Evolutionary conservation across 2,888 invertebrate species (phyloP).

Genomic region (Tachystola acroxantha): DNA sequence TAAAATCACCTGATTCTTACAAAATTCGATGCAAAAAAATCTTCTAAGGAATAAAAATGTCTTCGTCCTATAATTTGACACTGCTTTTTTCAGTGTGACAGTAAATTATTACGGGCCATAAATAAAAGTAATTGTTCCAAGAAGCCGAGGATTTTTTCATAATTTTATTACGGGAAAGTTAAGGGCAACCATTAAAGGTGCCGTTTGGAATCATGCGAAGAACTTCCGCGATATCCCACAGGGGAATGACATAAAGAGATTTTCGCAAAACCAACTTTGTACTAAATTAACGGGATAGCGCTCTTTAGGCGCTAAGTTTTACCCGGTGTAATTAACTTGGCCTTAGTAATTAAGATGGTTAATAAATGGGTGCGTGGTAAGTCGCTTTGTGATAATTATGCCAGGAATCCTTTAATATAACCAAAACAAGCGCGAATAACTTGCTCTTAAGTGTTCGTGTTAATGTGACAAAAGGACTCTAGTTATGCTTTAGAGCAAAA

Average conservation of each 20-base stretch:
- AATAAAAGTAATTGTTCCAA: slow-evolving; percentile 69
- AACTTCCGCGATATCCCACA: slow-evolving; percentile 46
- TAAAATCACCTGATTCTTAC: slow-evolving; percentile 1
- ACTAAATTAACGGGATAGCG: slow-evolving; percentile 67
- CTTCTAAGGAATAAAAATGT: slow-evolving; percentile 40
- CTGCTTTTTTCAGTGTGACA: slow-evolving; percentile 54
- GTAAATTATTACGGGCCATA: slow-evolving; percentile 64
- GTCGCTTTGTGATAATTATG: slow-evolving; percentile 71
- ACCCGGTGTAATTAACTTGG: slow-evolving; percentile 68
- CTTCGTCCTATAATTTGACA: slow-evolving; percentile 47
- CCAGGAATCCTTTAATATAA: slow-evolving; percentile 71
- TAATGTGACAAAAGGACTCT: slow-evolving; percentile 49
- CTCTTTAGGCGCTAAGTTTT: slow-evolving; percentile 70
- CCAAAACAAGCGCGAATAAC: slow-evolving; percentile 60
- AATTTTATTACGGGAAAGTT: slow-evolving; percentile 68
- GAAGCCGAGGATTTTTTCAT: slow-evolving; percentile 59
- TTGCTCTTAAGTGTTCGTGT: slow-evolving; percentile 46
- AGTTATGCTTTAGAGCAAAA: slow-evolving; percentile 44
- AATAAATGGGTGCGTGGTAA: slow-evolving; percentile 72
- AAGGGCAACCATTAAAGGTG: slow-evolving; percentile 45
- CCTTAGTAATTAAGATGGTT: slow-evolving; percentile 74
- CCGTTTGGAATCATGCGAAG: slow-evolving; percentile 44
- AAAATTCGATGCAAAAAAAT: slow-evolving; percentile 9
- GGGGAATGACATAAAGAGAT: slow-evolving; percentile 59
- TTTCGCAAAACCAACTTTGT: slow-evolving; percentile 45